Percentiles rank a stretch among this genome's conserved stretches.
Conservation (phyloP, 1,140 invertebrate species). For the Cotesia glomerata region DNA sequence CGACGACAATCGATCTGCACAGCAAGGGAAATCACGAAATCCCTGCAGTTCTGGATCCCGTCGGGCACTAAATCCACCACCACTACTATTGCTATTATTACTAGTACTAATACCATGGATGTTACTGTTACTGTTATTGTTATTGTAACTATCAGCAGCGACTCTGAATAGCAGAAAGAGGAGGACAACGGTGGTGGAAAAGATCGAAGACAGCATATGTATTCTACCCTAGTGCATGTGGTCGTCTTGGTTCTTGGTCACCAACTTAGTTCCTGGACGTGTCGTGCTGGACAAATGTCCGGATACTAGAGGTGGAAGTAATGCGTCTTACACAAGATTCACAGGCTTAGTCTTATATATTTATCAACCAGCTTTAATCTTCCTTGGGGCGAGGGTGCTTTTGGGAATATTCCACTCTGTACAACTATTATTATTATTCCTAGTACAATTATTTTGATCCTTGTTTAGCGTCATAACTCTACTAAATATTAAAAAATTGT, state of each 20-base stretch:
- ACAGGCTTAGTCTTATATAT: background rate
- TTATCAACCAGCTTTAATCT: background rate
- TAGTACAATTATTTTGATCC: too few species aligned
- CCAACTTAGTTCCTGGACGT: slow-evolving; percentile 49
- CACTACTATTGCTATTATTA: too few species aligned
- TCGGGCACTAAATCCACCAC: slow-evolving; percentile 50
- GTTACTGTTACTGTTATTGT: too few species aligned
- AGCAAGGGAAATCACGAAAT: slow-evolving; percentile 17
- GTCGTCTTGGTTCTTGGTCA: slow-evolving; percentile 21
- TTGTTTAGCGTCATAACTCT: too few species aligned
- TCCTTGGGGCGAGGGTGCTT: too few species aligned
- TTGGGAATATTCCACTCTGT: too few species aligned
- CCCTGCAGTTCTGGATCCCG: slow-evolving; percentile 9
- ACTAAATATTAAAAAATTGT: too few species aligned
- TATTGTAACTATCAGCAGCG: too few species aligned
- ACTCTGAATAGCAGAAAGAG: too few species aligned
- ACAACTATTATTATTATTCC: too few species aligned
- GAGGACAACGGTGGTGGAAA: background rate
- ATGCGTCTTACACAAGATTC: slow-evolving; percentile 52
- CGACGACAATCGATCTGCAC: background rate
- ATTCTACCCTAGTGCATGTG: slow-evolving; percentile 26
- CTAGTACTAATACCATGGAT: background rate
- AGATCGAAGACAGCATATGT: slow-evolving; percentile 22
- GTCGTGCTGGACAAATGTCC: slow-evolving; percentile 61
- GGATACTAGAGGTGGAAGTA: slow-evolving; percentile 61